phyloP scores from a whole-genome alignment of 1,140 invertebrate genomes.

The Proales similis region DNA sequence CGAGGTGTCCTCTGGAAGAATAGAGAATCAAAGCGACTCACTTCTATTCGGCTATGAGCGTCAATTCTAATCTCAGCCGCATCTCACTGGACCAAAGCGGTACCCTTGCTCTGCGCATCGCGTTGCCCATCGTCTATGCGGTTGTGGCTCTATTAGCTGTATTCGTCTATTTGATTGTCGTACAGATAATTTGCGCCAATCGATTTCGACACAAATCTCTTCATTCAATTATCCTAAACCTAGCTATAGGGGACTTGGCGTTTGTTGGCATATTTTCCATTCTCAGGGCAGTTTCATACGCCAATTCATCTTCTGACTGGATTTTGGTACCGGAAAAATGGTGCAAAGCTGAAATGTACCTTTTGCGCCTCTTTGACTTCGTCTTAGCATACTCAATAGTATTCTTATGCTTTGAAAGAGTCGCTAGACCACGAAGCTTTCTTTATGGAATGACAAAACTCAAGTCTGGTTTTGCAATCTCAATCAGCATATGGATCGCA shows the following conservation, averaged over 20 bases:
- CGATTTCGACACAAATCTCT: constrained; percentile 37
- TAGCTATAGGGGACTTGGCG: constrained; percentile 3
- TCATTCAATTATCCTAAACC: constrained; percentile 16
- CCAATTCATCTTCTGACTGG: neutral
- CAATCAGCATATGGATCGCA: constrained; percentile 31
- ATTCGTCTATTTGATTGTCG: constrained; percentile 21
- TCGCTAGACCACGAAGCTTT: neutral
- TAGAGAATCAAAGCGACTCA: too few species aligned
- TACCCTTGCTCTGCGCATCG: constrained; percentile 8
- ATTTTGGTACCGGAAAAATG: constrained; percentile 18
- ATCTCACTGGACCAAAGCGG: neutral
- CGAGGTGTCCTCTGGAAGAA: too few species aligned
- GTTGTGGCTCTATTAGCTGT: neutral
- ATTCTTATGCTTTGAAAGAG: constrained; percentile 32
- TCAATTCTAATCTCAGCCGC: too few species aligned
- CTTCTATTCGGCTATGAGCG: too few species aligned
- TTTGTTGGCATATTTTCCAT: constrained; percentile 27
- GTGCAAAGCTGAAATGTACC: constrained; percentile 37
- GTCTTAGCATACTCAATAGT: constrained; percentile 33
- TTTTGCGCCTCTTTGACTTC: constrained; percentile 29
- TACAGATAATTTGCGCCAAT: constrained; percentile 32
- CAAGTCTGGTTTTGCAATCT: constrained; percentile 3
- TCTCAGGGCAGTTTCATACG: constrained; percentile 18
- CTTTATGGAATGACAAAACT: constrained; percentile 30
- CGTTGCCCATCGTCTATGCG: constrained; percentile 14